Conservation (phyloP, 2,888 invertebrate genomes). For the Quadriops clusia region DNA sequence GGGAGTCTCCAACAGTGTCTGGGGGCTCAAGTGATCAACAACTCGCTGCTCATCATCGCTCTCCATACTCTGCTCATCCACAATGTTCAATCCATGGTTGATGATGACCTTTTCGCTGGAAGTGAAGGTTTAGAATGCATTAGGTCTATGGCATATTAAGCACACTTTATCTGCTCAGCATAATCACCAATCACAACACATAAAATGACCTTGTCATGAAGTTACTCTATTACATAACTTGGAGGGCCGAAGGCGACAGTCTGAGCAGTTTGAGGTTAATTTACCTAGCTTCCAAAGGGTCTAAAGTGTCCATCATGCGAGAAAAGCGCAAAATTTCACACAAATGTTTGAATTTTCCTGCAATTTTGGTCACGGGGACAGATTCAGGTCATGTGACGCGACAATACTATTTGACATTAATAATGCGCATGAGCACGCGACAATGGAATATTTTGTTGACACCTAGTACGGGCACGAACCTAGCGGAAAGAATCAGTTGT, state of each 20-base stretch:
- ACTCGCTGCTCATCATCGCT: constrained; percentile 39
- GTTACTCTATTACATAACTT: constrained; percentile 19
- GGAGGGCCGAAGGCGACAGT: constrained; percentile 2
- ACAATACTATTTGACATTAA: constrained; percentile 21
- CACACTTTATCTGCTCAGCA: constrained; percentile 18
- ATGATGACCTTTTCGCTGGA: constrained; percentile 29
- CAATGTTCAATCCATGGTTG: constrained; percentile 32
- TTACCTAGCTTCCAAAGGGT: constrained; percentile 53
- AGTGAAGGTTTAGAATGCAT: too few species aligned
- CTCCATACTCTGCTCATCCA: constrained; percentile 37
- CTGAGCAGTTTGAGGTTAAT: constrained; percentile 8
- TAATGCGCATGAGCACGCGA: constrained; percentile 16
- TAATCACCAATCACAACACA: constrained; percentile 20
- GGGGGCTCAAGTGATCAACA: constrained; percentile 44
- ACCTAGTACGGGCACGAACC: too few species aligned
- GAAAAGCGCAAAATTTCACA: constrained; percentile 32
- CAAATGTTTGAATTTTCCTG: constrained; percentile 53
- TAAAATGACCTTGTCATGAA: constrained; percentile 20
- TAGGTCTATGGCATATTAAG: constrained; percentile 6
- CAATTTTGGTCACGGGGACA: constrained; percentile 64
- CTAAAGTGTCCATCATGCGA: constrained; percentile 44
- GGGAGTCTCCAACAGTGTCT: constrained; percentile 44
- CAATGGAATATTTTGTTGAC: too few species aligned
- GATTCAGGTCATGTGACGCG: constrained; percentile 58
- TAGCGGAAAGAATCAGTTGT: too few species aligned